Evolutionary conservation across 2,888 invertebrate genomes (phyloP).

Genomic region (Hoplodrina ambigua): DNA sequence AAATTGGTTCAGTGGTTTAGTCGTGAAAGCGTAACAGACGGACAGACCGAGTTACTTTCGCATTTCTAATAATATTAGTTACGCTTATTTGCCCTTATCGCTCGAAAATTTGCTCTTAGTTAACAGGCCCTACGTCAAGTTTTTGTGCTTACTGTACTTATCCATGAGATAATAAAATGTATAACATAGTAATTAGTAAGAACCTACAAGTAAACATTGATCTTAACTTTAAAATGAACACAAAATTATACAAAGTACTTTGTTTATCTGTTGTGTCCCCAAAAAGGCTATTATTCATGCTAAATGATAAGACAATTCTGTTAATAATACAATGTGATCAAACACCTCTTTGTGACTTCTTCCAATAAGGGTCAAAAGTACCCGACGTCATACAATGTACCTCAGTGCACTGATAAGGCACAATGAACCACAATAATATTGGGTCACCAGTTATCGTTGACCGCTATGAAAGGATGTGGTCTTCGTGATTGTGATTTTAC

Average conservation of each 20-base stretch:
- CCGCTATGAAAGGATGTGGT: constrained; percentile 50
- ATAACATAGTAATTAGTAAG: background rate
- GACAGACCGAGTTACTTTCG: no score
- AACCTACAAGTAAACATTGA: background rate
- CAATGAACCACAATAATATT: constrained; percentile 17
- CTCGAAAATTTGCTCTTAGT: no score
- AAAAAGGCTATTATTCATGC: background rate
- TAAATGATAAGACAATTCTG: constrained; percentile 35
- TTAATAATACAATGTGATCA: constrained; percentile 55
- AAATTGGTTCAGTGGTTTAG: no score
- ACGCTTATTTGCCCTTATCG: no score
- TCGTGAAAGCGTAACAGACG: no score
- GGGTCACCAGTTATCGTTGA: constrained; percentile 45
- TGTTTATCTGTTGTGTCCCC: background rate
- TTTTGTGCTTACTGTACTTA: no score
- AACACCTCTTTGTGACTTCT: constrained; percentile 25
- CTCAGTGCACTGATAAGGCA: constrained; percentile 32
- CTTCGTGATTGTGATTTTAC: constrained; percentile 14
- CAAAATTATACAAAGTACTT: background rate
- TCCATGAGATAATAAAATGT: no score
- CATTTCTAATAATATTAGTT: no score
- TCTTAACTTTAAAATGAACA: constrained; percentile 11
- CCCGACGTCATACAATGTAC: background rate
- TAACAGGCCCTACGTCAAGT: no score
- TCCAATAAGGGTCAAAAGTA: constrained; percentile 15